phyloP scores from a whole-genome alignment of 2,888 invertebrate genomes.

The Apeira syringaria region DNA sequence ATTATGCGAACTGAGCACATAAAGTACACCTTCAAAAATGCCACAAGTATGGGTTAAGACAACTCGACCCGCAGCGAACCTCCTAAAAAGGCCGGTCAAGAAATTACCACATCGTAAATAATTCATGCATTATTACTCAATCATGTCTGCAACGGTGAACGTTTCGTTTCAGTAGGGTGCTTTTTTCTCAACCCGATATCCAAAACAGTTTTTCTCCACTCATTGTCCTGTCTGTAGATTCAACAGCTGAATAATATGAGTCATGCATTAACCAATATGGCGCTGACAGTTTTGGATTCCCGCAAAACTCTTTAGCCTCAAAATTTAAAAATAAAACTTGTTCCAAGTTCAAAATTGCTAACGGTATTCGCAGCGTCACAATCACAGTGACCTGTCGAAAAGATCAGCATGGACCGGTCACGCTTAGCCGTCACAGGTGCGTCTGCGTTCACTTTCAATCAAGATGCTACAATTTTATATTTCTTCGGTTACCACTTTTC shows the following conservation, averaged over 20 bases:
- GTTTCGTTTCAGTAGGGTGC: slow-evolving; percentile 56
- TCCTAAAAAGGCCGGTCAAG: slow-evolving; percentile 62
- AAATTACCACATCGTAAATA: slow-evolving; percentile 79
- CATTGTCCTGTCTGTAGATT: slow-evolving; percentile 63
- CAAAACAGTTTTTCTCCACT: slow-evolving; percentile 49
- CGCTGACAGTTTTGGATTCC: slow-evolving; percentile 33
- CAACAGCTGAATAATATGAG: slow-evolving; percentile 19
- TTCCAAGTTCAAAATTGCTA: slow-evolving; percentile 47
- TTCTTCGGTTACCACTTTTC: slow-evolving; percentile 38
- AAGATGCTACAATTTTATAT: slow-evolving; percentile 57
- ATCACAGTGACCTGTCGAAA: slow-evolving; percentile 69
- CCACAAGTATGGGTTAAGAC: slow-evolving; percentile 36
- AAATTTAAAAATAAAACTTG: slow-evolving; percentile 33
- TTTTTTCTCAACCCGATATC: slow-evolving; percentile 52
- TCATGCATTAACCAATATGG: slow-evolving; percentile 18
- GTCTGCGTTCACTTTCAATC: slow-evolving; percentile 74
- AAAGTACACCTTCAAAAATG: slow-evolving; percentile 45
- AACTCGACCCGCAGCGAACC: slow-evolving; percentile 42
- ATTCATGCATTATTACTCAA: slow-evolving; percentile 80
- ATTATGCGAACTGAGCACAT: slow-evolving; percentile 39
- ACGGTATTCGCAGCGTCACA: slow-evolving; percentile 56
- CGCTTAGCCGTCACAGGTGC: slow-evolving; percentile 66
- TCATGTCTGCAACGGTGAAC: slow-evolving; percentile 68
- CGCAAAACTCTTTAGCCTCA: slow-evolving; percentile 11
- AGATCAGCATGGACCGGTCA: slow-evolving; percentile 63